Percentiles rank a stretch among this genome's conserved stretches.
phyloP scores from a whole-genome alignment of 2,113 vertebrate species.

The Sylvia atricapilla region DNA sequence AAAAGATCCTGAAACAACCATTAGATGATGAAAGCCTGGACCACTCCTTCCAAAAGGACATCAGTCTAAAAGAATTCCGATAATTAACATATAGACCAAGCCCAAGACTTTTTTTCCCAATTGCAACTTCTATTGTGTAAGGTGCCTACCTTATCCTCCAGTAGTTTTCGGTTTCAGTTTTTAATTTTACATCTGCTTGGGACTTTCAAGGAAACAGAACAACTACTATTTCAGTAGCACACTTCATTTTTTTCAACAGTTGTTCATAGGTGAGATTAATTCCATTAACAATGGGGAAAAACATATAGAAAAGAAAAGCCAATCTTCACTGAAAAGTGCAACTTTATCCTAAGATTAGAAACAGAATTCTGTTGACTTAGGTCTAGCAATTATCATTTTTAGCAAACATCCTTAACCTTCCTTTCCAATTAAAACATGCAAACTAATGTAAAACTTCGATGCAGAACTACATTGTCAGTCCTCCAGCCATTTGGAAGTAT shows the following conservation, averaged over 20 bases:
- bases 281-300: neutral
- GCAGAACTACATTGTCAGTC: neutral
- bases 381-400: neutral
- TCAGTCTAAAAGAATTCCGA: neutral
- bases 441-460: neutral
- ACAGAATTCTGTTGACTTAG: neutral
- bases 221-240: neutral
- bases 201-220: neutral
- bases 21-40: neutral
- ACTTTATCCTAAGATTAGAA: neutral
- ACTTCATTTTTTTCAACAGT: neutral
- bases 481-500: neutral
- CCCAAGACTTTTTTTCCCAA: neutral
- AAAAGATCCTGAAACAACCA: neutral
- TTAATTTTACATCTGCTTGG: neutral
- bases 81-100: accelerated
- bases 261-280: neutral
- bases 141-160: neutral
- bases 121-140: neutral
- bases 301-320: neutral
- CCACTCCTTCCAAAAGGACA: neutral
- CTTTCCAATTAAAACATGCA: neutral
- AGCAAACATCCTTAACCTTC: neutral
- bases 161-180: neutral
- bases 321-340: neutral